Percentiles rank a stretch among this genome's conserved stretches.
These are phyloP conservation scores for Aurelia sp. DNA, from an alignment of 30 jellyfish, hydroid and myxozoan genomes.

Conservation along the genomic window DNA sequence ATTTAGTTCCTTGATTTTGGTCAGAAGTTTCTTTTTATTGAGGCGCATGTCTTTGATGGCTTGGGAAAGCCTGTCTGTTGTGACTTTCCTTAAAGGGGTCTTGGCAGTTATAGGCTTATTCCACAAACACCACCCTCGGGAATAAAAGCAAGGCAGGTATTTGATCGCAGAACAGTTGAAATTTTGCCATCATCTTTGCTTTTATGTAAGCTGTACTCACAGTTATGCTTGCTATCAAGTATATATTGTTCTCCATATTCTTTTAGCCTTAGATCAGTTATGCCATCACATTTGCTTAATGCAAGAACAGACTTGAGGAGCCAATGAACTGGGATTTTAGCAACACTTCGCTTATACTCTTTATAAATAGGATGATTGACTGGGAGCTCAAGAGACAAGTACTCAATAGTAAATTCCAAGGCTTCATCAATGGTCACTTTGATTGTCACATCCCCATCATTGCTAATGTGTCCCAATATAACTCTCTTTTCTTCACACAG, in stretches of 20 bases:
- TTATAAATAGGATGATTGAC: slow-evolving; percentile 54
- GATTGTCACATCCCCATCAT: slow-evolving; percentile 52
- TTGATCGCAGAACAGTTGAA: slow-evolving; percentile 49
- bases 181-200: slow-evolving; percentile 46
- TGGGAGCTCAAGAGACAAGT: slow-evolving; percentile 70
- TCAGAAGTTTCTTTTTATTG: slow-evolving; percentile 24
- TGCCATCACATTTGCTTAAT: slow-evolving; percentile 53
- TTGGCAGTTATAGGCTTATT: slow-evolving; percentile 31
- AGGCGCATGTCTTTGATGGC: slow-evolving; percentile 35
- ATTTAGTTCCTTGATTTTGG: slow-evolving; percentile 40
- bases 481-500: slow-evolving; percentile 22
- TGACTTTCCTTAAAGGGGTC: slow-evolving; percentile 54
- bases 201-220: slow-evolving; percentile 37
- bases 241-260: slow-evolving; percentile 31
- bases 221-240: slow-evolving; percentile 34
- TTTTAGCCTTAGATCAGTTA: slow-evolving; percentile 38
- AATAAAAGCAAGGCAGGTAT: slow-evolving; percentile 42
- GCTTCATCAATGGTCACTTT: slow-evolving; percentile 57
- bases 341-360: slow-evolving; percentile 50
- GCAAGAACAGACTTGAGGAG: slow-evolving; percentile 46
- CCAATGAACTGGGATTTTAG: slow-evolving; percentile 49
- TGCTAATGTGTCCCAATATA: slow-evolving; percentile 21
- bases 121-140: slow-evolving; percentile 49
- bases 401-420: slow-evolving; percentile 60
- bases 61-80: slow-evolving; percentile 45